These are phyloP conservation scores for Coccyzus lansbergi DNA, from an alignment of 2,797 vertebrate species.

Conservation along the genomic window DNA sequence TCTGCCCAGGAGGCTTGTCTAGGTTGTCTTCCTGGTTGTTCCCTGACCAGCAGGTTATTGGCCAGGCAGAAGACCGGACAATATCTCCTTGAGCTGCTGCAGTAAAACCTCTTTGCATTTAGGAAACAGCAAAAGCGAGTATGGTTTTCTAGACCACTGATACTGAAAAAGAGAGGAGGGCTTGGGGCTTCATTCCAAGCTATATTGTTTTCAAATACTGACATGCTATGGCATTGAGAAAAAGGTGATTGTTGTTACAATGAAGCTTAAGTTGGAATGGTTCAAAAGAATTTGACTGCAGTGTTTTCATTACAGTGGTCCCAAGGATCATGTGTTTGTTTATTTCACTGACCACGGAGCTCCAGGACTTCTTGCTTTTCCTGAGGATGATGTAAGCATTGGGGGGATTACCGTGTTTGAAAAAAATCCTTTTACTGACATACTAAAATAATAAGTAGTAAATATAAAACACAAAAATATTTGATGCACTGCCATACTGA, in stretches of 20 bases:
- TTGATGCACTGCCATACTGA: background rate
- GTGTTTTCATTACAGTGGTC: slow-evolving; percentile 83
- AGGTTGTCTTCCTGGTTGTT: background rate
- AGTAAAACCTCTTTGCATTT: background rate
- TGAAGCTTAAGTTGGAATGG: background rate
- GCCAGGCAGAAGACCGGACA: background rate
- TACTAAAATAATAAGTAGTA: background rate
- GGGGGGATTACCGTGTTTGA: background rate
- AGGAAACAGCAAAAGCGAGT: background rate
- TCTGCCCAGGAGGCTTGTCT: background rate
- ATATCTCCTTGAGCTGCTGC: background rate
- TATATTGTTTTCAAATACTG: background rate
- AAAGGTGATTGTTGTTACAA: background rate
- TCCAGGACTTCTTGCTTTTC: slow-evolving; percentile 91
- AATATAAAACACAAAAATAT: background rate
- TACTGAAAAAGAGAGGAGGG: background rate
- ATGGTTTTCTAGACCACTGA: background rate
- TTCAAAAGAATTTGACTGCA: background rate
- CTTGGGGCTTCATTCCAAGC: background rate
- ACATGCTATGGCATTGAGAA: background rate
- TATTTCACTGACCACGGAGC: slow-evolving; percentile 97
- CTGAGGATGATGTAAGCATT: slow-evolving; percentile 86
- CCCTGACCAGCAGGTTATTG: background rate
- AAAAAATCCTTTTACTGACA: background rate
- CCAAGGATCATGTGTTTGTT: slow-evolving; percentile 92